Conservation (phyloP, 2,888 invertebrate genomes). For the Oligia strigilis region DNA sequence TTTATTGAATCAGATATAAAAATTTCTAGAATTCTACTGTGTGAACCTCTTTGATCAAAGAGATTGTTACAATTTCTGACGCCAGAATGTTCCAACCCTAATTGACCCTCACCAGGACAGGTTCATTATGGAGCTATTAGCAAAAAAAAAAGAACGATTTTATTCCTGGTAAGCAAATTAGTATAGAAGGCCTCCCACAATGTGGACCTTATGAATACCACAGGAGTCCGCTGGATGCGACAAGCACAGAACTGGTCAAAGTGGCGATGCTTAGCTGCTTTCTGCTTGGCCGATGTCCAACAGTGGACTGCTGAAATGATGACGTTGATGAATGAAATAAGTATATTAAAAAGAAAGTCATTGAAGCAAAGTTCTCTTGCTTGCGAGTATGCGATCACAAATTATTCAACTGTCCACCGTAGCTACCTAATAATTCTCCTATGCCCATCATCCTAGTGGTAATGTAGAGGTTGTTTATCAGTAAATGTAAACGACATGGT, state of each 20-base stretch:
- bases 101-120: not conserved
- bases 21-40: not conserved
- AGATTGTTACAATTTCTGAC: no score
- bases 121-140: not conserved
- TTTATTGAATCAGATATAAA: not conserved
- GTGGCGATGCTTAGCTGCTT: not conserved
- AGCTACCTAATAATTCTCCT: not conserved
- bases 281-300: not conserved
- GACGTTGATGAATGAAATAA: not conserved
- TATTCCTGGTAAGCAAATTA: not conserved
- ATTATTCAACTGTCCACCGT: not conserved
- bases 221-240: not conserved
- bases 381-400: not conserved
- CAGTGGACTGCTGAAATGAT: not conserved
- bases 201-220: not conserved
- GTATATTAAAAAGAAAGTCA: not conserved
- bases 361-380: not conserved
- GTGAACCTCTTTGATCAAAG: not conserved
- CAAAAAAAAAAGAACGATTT: no score
- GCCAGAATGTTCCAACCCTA: not conserved
- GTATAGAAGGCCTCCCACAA: not conserved
- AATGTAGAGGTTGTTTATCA: not conserved
- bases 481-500: not conserved
- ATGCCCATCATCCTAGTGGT: no score
- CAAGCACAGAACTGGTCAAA: not conserved